phyloP scores from a whole-genome alignment of 1,140 invertebrate genomes.

The Diabrotica undecimpunctata region DNA sequence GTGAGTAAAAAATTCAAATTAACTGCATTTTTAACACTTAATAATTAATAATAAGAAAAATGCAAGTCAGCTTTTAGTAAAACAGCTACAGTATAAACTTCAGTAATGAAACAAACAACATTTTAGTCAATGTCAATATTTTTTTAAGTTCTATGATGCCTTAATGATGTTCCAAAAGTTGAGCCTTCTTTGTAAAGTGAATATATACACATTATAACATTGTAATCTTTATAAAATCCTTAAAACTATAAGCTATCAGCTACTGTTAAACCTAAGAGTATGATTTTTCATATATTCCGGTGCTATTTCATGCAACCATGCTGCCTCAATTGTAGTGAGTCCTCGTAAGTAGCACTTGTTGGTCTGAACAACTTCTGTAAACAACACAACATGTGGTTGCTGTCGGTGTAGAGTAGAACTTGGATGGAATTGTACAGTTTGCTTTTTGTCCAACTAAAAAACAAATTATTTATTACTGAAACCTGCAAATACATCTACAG shows the following conservation, averaged over 20 bases:
- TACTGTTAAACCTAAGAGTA: constrained; percentile 30
- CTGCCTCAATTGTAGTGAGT: constrained; percentile 67
- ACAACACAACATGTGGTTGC: constrained; percentile 77
- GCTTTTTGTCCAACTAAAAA: constrained; percentile 60
- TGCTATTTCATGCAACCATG: constrained; percentile 67
- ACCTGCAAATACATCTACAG: background rate
- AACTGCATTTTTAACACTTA: too few species aligned
- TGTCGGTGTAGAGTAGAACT: constrained; percentile 72
- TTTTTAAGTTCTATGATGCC: too few species aligned
- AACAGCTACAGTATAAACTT: too few species aligned
- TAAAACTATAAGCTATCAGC: constrained; percentile 7
- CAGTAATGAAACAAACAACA: too few species aligned
- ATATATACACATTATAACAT: too few species aligned
- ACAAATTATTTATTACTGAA: background rate
- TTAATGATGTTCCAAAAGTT: too few species aligned
- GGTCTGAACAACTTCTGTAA: constrained; percentile 85
- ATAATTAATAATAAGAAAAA: too few species aligned
- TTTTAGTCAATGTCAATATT: too few species aligned
- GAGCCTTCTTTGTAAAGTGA: too few species aligned
- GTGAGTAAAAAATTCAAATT: too few species aligned
- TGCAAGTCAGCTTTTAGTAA: too few species aligned
- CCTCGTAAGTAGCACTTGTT: constrained; percentile 77
- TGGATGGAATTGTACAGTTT: constrained; percentile 78
- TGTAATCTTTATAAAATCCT: too few species aligned
- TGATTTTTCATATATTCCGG: constrained; percentile 48